A percentile compares a stretch with the other conserved stretches of the same genome.
Evolutionary conservation across 2,888 invertebrate genomes (phyloP).

Genomic region (Tipula helvola): DNA sequence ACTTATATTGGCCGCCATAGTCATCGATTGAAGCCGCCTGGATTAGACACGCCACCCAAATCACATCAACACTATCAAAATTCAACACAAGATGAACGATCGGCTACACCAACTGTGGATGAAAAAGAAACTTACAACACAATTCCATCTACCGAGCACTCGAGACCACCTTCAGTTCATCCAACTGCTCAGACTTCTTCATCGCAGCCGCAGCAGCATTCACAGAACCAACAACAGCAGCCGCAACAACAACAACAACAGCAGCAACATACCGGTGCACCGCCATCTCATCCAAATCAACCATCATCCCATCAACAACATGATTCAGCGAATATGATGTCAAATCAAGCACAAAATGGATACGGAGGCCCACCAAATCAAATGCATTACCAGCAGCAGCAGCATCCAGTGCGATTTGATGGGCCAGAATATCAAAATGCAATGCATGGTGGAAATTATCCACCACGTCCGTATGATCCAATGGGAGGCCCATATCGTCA

Average conservation of each 20-base stretch:
- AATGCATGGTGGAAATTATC: constrained; percentile 18
- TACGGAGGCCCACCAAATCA: background rate
- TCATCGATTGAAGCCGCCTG: constrained; percentile 35
- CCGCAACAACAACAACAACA: constrained; percentile 20
- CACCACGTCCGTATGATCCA: constrained; percentile 15
- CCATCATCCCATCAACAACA: background rate
- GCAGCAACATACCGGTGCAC: constrained; percentile 17
- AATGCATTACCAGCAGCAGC: constrained; percentile 9
- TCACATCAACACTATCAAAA: constrained; percentile 19
- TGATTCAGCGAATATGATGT: background rate
- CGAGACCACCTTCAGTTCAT: constrained; percentile 13
- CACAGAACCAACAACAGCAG: constrained; percentile 16
- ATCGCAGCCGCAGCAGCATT: background rate
- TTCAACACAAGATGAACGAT: constrained; percentile 43
- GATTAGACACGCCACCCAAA: constrained; percentile 35
- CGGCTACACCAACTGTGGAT: constrained; percentile 60
- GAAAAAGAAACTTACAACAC: constrained; percentile 35
- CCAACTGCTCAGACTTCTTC: constrained; percentile 9
- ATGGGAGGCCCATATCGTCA: background rate
- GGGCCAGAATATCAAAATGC: constrained; percentile 18
- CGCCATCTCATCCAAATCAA: background rate
- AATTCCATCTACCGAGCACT: constrained; percentile 10
- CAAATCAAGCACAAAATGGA: background rate
- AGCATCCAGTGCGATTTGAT: constrained; percentile 14
- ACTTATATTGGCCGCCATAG: constrained; percentile 19